Percentiles rank a stretch among this genome's conserved stretches.
Evolutionary conservation across 2,113 vertebrate species (phyloP).

Genomic region (Poicephalus meyeri): DNA sequence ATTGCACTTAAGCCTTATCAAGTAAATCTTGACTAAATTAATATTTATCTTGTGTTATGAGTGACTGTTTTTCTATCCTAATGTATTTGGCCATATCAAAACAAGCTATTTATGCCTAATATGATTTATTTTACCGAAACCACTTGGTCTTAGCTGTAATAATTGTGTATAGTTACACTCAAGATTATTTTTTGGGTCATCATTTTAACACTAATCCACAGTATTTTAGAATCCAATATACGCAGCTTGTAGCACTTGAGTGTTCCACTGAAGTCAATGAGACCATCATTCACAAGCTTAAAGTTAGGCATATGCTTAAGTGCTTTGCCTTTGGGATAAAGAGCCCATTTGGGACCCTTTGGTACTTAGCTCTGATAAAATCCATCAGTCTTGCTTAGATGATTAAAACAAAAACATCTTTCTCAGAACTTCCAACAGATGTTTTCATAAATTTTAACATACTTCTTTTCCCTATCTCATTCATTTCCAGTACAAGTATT

Average conservation of each 20-base stretch:
- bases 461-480: constrained; percentile 32
- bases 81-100: background rate
- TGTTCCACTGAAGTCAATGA: constrained; percentile 8
- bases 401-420: constrained; percentile 65
- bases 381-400: constrained; percentile 46
- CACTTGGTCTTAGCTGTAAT: background rate
- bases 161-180: rapidly evolving
- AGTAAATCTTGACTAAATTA: background rate
- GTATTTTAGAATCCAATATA: background rate
- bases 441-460: constrained; percentile 62
- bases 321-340: constrained; percentile 48
- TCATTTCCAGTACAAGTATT: constrained; percentile 52
- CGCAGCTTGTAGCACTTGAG: background rate
- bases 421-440: constrained; percentile 59
- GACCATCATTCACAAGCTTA: constrained; percentile 46
- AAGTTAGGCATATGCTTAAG: constrained; percentile 53
- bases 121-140: background rate
- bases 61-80: background rate
- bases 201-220: background rate
- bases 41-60: background rate
- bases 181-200: background rate
- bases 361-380: constrained; percentile 54
- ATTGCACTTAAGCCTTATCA: background rate
- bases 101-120: background rate
- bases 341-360: constrained; percentile 30